A percentile compares a stretch with the other conserved stretches of the same genome.
These are phyloP conservation scores for Cloeon dipterum DNA, from an alignment of 2,888 invertebrate genomes.

Conservation along the genomic window DNA sequence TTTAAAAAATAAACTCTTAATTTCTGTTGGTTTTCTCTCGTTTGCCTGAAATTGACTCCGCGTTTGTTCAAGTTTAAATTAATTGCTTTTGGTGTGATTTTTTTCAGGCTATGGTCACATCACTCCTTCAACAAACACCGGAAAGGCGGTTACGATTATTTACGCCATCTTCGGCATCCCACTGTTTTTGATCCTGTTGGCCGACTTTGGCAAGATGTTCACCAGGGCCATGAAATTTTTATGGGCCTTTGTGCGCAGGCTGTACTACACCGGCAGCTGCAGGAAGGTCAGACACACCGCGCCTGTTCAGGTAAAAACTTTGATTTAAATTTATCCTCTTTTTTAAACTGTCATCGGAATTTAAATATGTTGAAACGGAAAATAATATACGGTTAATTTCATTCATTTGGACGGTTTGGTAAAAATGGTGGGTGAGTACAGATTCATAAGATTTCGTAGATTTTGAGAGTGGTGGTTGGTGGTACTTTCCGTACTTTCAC, in stretches of 20 bases:
- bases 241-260: slow-evolving; percentile 62
- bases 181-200: slow-evolving; percentile 76
- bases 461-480: too few relatives aligned
- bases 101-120: slow-evolving; percentile 88
- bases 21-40: neutral
- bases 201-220: slow-evolving; percentile 86
- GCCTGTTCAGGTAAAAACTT: slow-evolving; percentile 51
- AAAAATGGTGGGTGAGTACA: too few relatives aligned
- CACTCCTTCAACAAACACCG: slow-evolving; percentile 68
- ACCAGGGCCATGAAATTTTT: slow-evolving; percentile 75
- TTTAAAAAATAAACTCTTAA: neutral
- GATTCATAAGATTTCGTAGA: too few relatives aligned
- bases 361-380: too few relatives aligned
- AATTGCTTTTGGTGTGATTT: slow-evolving; percentile 8
- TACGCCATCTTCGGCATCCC: slow-evolving; percentile 94
- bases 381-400: too few relatives aligned
- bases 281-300: slow-evolving; percentile 48
- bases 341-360: too few relatives aligned
- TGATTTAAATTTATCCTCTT: too few relatives aligned
- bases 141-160: slow-evolving; percentile 68
- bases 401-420: too few relatives aligned
- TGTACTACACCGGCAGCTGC: slow-evolving; percentile 73
- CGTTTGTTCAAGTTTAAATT: neutral
- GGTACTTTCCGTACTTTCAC: too few relatives aligned
- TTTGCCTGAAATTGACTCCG: neutral